Conservation (phyloP, 1,140 invertebrate genomes). For the Aradophagus sp. region DNA sequence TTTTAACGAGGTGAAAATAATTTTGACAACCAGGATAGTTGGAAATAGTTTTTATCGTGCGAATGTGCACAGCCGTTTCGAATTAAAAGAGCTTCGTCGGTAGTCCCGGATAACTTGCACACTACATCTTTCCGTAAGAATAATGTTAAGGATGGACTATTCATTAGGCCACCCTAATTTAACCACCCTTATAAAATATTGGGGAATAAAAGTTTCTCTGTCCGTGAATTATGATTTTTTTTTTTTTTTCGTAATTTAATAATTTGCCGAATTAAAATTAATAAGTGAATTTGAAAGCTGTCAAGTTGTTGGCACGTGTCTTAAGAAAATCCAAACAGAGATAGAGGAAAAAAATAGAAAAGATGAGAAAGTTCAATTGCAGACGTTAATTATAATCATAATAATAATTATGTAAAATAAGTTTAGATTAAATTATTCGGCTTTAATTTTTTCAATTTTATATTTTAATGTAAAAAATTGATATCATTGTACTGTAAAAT, state of each 20-base stretch:
- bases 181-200: constrained; percentile 42
- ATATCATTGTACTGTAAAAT: no score
- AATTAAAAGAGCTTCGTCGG: constrained; percentile 47
- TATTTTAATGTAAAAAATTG: no score
- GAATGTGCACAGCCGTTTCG: constrained; percentile 51
- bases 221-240: constrained; percentile 8
- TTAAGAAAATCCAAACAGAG: no score
- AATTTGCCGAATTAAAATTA: no score
- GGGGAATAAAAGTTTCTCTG: constrained; percentile 16
- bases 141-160: constrained; percentile 56
- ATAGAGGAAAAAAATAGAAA: no score
- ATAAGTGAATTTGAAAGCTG: no score
- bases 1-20: constrained; percentile 17
- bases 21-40: constrained; percentile 36
- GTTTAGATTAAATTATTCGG: no score
- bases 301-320: no score
- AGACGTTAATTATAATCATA: no score
- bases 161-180: constrained; percentile 51
- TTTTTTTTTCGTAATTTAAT: constrained; percentile 6
- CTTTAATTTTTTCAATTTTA: no score
- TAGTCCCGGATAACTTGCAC: constrained; percentile 37
- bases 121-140: constrained; percentile 46
- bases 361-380: no score
- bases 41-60: constrained; percentile 52
- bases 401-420: no score